Base-by-base conservation (phyloP, 2,113 vertebrate genomes). In the Notarius lentiginosus region DNA sequence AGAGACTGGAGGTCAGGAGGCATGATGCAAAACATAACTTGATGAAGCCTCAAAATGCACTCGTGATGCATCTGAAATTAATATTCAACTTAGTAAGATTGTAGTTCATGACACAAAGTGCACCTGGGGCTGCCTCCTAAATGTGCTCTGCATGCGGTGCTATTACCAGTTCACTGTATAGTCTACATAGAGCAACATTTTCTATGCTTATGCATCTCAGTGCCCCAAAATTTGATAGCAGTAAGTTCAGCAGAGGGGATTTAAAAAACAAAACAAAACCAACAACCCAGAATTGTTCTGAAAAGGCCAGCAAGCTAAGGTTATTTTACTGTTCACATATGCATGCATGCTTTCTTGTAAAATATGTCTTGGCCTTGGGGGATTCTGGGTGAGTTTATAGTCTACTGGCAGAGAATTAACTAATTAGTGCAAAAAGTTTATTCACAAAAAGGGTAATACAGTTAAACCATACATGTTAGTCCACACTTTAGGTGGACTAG, bases 311-410 rank as follows among this genome's bases (percentile, higher is more conserved):
- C 47, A 30, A 66, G 81, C 76, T 63, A 75, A 65, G 66, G 73
- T 34, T 80, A 34, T 51, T 70, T 86, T 75, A 82, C 34, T 34
- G 10, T 73, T 65, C 14, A 79, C 70, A 61, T 90, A 88, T 87
- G 79, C 47, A 89, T 87, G 84, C 68, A 53, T 79, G 15, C 20
- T 87, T 77, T 77, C 47, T 41, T 84, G 47, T 60, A 20, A 82
- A 86, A 81, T 88, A 60, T 86, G 76, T 30, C 27, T 9, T 83
- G 77, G 82, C 53, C 79, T 88, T 30, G 34, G 34, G 58, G 80
- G 1, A 80, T 65, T 75, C 75, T 73, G 79, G 34, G 18, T 63
- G 66, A 34, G 58, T 82, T 82, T 81, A 30, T 41, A 76, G 47
- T 66, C 8, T 61, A 12, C 5, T 27, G 61, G 1, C 18, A 82